Evolutionary conservation across 2,797 vertebrate genomes (phyloP).

Genomic region (Hydrophis major): DNA sequence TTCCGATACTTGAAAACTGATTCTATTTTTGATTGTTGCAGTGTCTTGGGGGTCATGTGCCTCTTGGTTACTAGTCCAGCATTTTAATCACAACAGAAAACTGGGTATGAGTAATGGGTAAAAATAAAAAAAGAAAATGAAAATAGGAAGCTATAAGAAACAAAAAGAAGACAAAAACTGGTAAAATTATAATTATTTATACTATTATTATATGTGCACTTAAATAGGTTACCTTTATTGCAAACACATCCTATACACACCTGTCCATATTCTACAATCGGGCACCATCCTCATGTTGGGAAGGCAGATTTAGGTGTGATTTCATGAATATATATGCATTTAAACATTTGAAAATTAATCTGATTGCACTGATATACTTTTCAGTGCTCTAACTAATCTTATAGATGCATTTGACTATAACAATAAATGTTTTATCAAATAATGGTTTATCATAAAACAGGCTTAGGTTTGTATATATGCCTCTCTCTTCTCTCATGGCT

Average conservation of each 20-base stretch:
- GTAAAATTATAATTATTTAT: background rate
- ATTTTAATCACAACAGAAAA: background rate
- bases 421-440: too few species aligned
- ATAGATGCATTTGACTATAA: background rate
- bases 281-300: background rate
- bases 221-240: background rate
- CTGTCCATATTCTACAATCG: background rate
- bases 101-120: background rate
- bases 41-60: too few species aligned
- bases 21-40: too few species aligned
- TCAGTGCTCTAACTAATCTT: background rate
- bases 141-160: background rate
- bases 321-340: background rate
- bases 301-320: background rate
- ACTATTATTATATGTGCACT: background rate
- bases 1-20: too few species aligned
- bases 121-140: background rate
- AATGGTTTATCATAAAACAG: background rate
- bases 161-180: background rate
- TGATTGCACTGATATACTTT: background rate
- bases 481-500: background rate
- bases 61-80: background rate
- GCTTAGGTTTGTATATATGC: background rate
- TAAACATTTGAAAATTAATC: background rate
- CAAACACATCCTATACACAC: background rate